Evolutionary conservation across 2,113 vertebrate genomes (phyloP), one percentile per base, ranked within the genome.

Genomic region (Laticauda laticaudata): DNA sequence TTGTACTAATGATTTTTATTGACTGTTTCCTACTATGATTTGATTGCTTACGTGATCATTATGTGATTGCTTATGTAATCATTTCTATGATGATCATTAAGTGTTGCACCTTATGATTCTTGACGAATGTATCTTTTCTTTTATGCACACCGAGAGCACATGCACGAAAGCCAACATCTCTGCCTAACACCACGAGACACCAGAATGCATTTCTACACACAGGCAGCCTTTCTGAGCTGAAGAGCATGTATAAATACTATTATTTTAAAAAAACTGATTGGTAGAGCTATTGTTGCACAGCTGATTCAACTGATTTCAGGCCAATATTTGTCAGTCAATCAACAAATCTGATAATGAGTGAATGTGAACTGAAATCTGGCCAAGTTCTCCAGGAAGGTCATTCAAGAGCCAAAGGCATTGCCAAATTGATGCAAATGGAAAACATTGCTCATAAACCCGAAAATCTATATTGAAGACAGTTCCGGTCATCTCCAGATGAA

Each of bases 401-500:
- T 54, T 45, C 24, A 81, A 0, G 43, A 86, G 64, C 69, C 55
- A 34, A 11, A n/a, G 51, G 54, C 69, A n/a, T 59, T 45, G 69
- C 43, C 69, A 48, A 53, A 12, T 4, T 15, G 75, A 26, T 45
- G 87, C 21, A 92, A 12, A 9, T 26, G 91, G 88, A 85, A 92
- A 89, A 24, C 23, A 26, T 86, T 59, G 48, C 87, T 90, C 92
- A 90, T 15, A 6, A 34, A 57, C 18, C 34, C 51, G 11, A 86
- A 53, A 26, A 75, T 0, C 6, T 51, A 4, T 18, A 1, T 29
- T 26, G 21, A 23, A 53, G 53, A 10, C 48, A 93, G 93, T 93
- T 94, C 94, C 91, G 92, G 93, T 92, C 95, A 94, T 85, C 94
- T 89, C 93, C 26, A 90, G 86, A 51, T 88, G 91, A 24, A 26